phyloP scores from a whole-genome alignment of 37 sponge, comb jelly and placozoan genomes.

The Lycopodina hypogea region DNA sequence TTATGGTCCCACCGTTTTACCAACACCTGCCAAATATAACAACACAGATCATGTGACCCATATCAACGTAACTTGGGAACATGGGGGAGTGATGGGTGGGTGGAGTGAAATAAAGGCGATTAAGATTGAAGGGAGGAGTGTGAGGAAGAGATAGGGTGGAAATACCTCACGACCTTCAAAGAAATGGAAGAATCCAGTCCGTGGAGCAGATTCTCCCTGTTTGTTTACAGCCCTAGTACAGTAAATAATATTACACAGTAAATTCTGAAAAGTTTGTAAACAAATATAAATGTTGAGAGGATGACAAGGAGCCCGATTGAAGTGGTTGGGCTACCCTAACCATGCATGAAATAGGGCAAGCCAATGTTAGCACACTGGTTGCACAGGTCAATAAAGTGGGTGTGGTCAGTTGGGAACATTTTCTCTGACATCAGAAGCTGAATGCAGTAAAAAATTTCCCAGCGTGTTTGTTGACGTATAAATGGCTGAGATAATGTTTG shows the following conservation, averaged over 20 bases:
- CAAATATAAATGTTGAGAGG: too few relatives aligned
- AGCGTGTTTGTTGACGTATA: too few relatives aligned
- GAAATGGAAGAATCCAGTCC: slow-evolving; percentile 91
- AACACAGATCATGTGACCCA: neutral
- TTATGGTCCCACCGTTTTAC: slow-evolving; percentile 59
- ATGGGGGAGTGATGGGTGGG: neutral
- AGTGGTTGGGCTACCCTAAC: too few relatives aligned
- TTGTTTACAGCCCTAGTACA: slow-evolving; percentile 84
- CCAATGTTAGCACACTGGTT: too few relatives aligned
- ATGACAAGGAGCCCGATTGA: too few relatives aligned
- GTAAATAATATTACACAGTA: neutral
- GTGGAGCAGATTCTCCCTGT: slow-evolving; percentile 81
- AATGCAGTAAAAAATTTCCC: too few relatives aligned
- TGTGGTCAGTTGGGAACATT: too few relatives aligned
- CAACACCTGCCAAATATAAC: slow-evolving; percentile 52
- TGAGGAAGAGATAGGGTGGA: neutral
- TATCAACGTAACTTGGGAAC: neutral
- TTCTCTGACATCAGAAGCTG: too few relatives aligned
- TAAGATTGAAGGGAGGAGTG: neutral
- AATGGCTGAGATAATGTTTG: too few relatives aligned
- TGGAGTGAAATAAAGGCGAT: neutral
- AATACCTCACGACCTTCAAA: slow-evolving; percentile 74
- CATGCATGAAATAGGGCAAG: too few relatives aligned
- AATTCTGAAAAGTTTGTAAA: neutral
- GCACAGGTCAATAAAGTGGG: too few relatives aligned